Base-by-base conservation (phyloP, 2,113 vertebrate species). In the Chlorocebus sabaeus region DNA sequence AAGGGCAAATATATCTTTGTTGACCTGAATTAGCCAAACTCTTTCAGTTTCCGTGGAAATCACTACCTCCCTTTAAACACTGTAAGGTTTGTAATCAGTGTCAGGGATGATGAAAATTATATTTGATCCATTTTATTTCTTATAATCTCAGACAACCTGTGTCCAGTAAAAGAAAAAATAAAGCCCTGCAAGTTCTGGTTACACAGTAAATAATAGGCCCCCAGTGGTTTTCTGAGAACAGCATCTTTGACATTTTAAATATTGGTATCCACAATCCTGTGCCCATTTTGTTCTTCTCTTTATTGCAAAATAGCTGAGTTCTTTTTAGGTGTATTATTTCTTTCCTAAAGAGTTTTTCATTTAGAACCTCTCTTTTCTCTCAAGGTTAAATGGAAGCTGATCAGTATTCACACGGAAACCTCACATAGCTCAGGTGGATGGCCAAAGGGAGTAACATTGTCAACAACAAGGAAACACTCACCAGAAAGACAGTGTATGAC, bases 291-390 rank as follows among this genome's bases (percentile, higher is more conserved):
- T 70, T 96, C 45, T 38, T 14, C 96, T 93, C 96, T 13, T 83
- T 45, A 95, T 89, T 82, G 92, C 72, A 95, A 97, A 98, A 93
- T 32, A 90, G 52, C 86, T 35, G 79, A 92, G 82, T 70, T 96
- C 0, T 96, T 95, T 97, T 97, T 20, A 16, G 32, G 35, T 22
- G 8, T 43, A 23, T 11, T 59, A 0, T 27, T 75, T 91, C 23
- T 87, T 32, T 78, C 35, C 89, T 52, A 38, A 64, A 90, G 16
- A n/a, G 35, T 27, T 61, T 87, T 93, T 87, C 93, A 79, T 27
- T 76, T 78, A 96, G 48, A 94, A 30, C 82, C 85, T 72, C 25
- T 96, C 82, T 68, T 83, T 86, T 68, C 72, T 83, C 86, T 93
- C 20, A 20, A 89, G 97, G 72, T 38, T 59, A 91, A 97, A 76